Evolutionary conservation across 2,113 vertebrate genomes (phyloP), one percentile per base, ranked within the genome.

Genomic region (Protobothrops flavoviridis): DNA sequence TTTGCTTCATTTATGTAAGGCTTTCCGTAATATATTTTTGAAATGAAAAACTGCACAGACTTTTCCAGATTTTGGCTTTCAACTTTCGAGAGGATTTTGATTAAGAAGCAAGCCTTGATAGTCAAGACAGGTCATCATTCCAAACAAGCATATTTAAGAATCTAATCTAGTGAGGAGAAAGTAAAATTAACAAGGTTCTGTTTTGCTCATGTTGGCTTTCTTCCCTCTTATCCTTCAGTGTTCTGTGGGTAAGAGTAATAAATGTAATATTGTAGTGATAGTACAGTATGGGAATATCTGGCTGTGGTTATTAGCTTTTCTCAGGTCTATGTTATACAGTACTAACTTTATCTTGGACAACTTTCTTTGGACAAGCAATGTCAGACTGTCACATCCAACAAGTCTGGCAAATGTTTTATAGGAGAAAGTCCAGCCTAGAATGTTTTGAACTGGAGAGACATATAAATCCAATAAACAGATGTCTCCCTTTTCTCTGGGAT

Each of bases 241-340:
- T 43, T 59, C 81, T 59, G 9, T 29, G 3, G 23, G 24, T 81
- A 59, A 89, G 21, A 86, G 39, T 7, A 91, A 92, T 45, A 59
- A 45, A 26, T 43, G 6, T 56, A 59, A 53, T 43, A 43, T 6
- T 85, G 7, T 23, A 88, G 50, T 33, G 53, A 15, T 15, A 17
- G 11, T 23, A 23, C 53, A 93, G 48, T 0, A 1, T 23, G 0
- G 1, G 1, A 3, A 88, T 5, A 0, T 88, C 20, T 0, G 53
- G 20, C 17, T 55, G 23, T 74, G 5, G 20, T 33, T 57, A 21
- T 39, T 48, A 0, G 21, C 74, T 91, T 92, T 74, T 45, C 64
- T 8, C 20, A 11, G 45, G 55, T 15, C 8, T 81, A 4, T 8
- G 15, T n/a, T 87, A 81, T 81, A 12, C 11, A 88, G 69, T 13